Base-by-base conservation (phyloP, 2,113 vertebrate genomes). In the Anseranas semipalmata region DNA sequence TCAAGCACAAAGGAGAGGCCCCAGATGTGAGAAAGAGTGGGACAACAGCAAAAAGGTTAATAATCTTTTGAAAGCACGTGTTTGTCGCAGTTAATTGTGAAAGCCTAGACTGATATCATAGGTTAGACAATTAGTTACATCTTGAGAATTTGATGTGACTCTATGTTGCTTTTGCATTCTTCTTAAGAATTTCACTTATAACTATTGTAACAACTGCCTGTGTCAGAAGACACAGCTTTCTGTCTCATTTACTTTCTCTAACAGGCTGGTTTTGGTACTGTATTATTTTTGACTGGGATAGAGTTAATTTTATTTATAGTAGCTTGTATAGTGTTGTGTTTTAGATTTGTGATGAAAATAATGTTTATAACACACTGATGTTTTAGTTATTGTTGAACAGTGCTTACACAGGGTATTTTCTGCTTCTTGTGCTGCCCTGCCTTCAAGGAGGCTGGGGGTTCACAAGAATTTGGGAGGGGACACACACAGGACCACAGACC, bases 401-500 rank as follows among this genome's bases (percentile, higher is more conserved):
- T 6, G 4, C 33, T 71, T 62, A 56, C 16, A 19, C 35, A 71
- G 5, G 1, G 6, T 2, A 20, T 73, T 85, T 89, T 77, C 43
- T 87, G 12, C 14, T 91, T 83, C n/a, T 45, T 15, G 39, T 4
- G 3, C 5, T 58, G 13, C 7, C 4, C 33, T 0, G 4, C 2
- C 13, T 46, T 0, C 7, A 15, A 60, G 45, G 2, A 55, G 37
- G 11, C 6, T 80, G 4, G 11, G 4, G 10, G 5, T 41, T 6
- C 35, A 17, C 5, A 37, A 62, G 16, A 67, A 5, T 3, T 28
- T 80, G 24, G 46, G 33, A 33, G 8, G 15, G 8, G 10, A 59
- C 30, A 30, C 4, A 80, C 15, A 3, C 18, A 45, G 12, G 21
- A 90, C 27, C 65, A 11, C 18, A 66, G 35, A 43, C 14, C 12